Base-by-base conservation (phyloP, 2,888 invertebrate species). In the Cryptophagus acutangulus region DNA sequence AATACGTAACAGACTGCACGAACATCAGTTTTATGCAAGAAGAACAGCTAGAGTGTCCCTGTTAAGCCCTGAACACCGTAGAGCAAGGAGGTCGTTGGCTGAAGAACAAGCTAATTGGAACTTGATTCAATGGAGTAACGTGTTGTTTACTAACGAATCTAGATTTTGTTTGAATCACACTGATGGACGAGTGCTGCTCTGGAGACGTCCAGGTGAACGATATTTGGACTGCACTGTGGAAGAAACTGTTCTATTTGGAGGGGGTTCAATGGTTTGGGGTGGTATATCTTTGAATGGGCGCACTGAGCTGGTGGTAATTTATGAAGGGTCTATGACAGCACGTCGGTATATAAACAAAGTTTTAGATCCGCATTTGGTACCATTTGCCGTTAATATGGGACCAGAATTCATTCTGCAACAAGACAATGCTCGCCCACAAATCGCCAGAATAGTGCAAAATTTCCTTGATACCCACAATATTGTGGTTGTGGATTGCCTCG, bases 101-200 rank as follows among this genome's bases (percentile, higher is more conserved):
- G 20, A 36, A 25, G 28, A 46, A 33, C 36, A 40, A 29, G 16
- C 18, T 4, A 17, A 43, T 28, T 46, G 33, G 34, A 20, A 8
- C 15, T 16, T 46, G 17, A 14, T 12, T 17, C 46, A 46, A 36
- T 43, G 40, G 40, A 36, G 40, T 17, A 33, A 35, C 20, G 43
- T 46, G 2, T 14, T 43, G 24, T 46, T 40, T 30, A 37, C 37
- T 17, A 38, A 43, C 14, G 37, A 43, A 14, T 43, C 40, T 17
- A 35, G 40, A 14, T 41, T 41, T 17, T 33, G 25, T 33, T 25
- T 42, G 10, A 2, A 34, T 34, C 31, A 18, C n/a, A 15, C n/a
- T 29, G 33, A 45, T 36, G 17, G 35, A 18, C 25, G 40, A 17
- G 33, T 35, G 16, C 2, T 33, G 33, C 40, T 40, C 2, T 43